Conservation (phyloP, 2,888 invertebrate genomes). For the Hyppa rectilinea region DNA sequence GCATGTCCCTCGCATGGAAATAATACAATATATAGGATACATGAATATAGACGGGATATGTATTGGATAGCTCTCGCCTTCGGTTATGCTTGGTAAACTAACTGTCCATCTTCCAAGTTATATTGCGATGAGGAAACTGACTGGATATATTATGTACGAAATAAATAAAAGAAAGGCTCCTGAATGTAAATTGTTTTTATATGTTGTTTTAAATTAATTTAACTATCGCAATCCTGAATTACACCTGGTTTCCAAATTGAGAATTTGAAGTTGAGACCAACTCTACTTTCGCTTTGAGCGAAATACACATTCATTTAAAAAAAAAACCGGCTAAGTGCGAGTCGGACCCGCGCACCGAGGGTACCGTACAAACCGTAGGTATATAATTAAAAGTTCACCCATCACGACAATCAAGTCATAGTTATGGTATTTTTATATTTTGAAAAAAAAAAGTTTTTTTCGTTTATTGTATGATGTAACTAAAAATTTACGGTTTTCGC, state of each 20-base stretch:
- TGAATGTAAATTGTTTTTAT: not conserved
- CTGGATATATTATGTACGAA: not conserved
- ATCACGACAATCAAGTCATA: no score
- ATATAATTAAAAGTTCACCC: no score
- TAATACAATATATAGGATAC: constrained; percentile 58
- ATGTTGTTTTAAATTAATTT: not conserved
- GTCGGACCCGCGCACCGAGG: no score
- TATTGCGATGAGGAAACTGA: not conserved
- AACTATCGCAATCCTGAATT: no score
- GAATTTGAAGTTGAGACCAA: not conserved
- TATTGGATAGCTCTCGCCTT: constrained; percentile 40
- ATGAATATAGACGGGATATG: constrained; percentile 47
- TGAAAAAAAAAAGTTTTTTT: no score
- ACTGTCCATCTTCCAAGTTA: not conserved
- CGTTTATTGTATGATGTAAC: no score
- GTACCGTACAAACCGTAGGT: no score
- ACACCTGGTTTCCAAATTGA: not conserved
- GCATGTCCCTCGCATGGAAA: constrained; percentile 59
- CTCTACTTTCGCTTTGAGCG: not conserved
- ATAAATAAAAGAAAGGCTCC: not conserved
- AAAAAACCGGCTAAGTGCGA: no score
- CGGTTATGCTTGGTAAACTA: constrained; percentile 7
- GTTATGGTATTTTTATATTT: no score
- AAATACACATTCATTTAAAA: no score
- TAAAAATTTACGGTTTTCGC: no score